Evolutionary conservation across 2,797 vertebrate species (phyloP).

Genomic region (Parotocinclus haroldoi): DNA sequence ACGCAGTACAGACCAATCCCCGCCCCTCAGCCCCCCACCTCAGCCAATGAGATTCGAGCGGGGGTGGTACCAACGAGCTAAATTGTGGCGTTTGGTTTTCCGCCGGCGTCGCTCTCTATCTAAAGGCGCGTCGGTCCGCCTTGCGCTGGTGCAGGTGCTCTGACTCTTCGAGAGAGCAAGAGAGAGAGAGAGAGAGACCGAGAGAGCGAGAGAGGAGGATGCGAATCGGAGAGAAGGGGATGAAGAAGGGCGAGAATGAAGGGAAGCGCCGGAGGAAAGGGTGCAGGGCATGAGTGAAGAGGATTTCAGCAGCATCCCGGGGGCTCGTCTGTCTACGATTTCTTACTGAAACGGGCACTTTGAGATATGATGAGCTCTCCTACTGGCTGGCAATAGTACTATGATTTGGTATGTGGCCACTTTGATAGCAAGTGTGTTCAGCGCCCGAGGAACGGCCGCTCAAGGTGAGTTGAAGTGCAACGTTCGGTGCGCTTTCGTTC

Average conservation of each 20-base stretch:
- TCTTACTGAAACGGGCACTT: slow-evolving; percentile 77
- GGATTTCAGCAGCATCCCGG: slow-evolving; percentile 67
- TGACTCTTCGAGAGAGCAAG: slow-evolving; percentile 59
- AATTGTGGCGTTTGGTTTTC: slow-evolving; percentile 75
- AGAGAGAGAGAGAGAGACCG: slow-evolving; percentile 48
- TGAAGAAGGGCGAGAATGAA: slow-evolving; percentile 59
- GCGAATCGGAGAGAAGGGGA: slow-evolving; percentile 56
- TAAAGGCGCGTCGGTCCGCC: slow-evolving; percentile 64
- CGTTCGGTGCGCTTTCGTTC: slow-evolving; percentile 58
- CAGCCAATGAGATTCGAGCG: slow-evolving; percentile 56
- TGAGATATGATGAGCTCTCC: slow-evolving; percentile 89
- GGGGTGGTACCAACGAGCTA: slow-evolving; percentile 62
- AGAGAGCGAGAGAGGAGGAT: slow-evolving; percentile 52
- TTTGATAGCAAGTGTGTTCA: slow-evolving; percentile 98
- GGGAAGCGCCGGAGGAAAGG: slow-evolving; percentile 72
- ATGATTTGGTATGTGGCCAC: slow-evolving; percentile 98
- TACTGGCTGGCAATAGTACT: slow-evolving; percentile 88
- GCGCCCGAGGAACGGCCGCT: slow-evolving; percentile 89
- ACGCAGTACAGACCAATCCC: slow-evolving; percentile 70
- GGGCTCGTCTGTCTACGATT: slow-evolving; percentile 75
- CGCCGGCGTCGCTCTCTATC: slow-evolving; percentile 48
- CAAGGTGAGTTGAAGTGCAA: slow-evolving; percentile 97
- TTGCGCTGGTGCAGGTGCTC: slow-evolving; percentile 81
- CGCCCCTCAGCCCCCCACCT: slow-evolving; percentile 37
- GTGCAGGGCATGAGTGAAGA: slow-evolving; percentile 74